Evolutionary conservation across 2,888 invertebrate species (phyloP), one percentile per base, ranked within the genome.

Genomic region (Coelopa pilipes): DNA sequence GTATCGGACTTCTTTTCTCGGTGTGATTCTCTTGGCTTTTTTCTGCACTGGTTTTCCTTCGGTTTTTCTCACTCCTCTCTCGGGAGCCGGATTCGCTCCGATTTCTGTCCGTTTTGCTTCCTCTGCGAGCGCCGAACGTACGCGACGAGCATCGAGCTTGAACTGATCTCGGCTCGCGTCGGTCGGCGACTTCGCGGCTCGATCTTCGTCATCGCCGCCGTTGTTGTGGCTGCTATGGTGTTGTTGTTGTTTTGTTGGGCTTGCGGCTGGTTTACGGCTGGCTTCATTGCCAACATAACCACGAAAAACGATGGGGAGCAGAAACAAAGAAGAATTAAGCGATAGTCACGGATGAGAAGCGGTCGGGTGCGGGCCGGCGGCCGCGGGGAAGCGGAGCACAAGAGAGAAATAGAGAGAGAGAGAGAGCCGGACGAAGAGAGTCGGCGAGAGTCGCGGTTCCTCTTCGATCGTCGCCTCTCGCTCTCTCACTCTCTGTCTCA

Each of bases 91-190:
- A 46, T 17, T 57, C 59, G 57, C 57, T 59, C 57, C 69, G 57
- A 57, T 66, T 66, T 50, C 19, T 9, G 50, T 63, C 45, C 53
- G 68, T 49, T 55, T 12, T 17, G 24, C 19, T 55, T 21, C 12
- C 11, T 19, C 50, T 74, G 72, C 34, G 34, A 47, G 71, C 55
- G 47, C 70, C 74, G 73, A 73, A 70, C 75, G 24, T 46, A 72
- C 62, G 53, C 76, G 62, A 65, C 75, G 75, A 75, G 69, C 73
- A 73, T 55, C 75, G 63, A 75, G 73, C 70, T 72, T 69, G 34
- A 73, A 78, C 75, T 78, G 76, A 75, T 72, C 74, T 76, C 74
- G 70, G 70, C 74, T 73, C 70, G 19, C 60, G 57, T 17, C 66
- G 73, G n/a, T 71, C 57, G 53, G 45, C 19, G 45, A 65, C 72